Conservation (phyloP, 35 echinoderm and acorn worm genomes). For the Ptychodera flava region DNA sequence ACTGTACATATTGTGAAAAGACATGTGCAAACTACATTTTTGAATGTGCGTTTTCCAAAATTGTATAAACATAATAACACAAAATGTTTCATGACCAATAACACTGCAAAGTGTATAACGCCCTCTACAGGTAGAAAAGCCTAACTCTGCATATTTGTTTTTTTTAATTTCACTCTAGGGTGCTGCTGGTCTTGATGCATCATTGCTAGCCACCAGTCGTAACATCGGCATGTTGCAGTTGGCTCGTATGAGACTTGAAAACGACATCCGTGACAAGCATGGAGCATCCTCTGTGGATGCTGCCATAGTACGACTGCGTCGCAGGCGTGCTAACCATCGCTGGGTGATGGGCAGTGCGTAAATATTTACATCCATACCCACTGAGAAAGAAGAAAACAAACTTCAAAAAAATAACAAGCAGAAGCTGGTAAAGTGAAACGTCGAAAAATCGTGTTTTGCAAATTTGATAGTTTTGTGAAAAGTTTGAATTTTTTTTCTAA, state of each 20-base stretch:
- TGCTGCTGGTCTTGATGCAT: slow-evolving; percentile 83
- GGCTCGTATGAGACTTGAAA: slow-evolving; percentile 65
- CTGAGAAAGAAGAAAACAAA: neutral
- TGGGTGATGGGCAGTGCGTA: slow-evolving; percentile 98
- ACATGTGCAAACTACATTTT: too few relatives aligned
- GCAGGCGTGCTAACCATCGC: slow-evolving; percentile 91
- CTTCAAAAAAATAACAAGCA: neutral
- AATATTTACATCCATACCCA: neutral
- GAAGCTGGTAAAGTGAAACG: neutral
- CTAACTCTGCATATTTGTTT: too few relatives aligned
- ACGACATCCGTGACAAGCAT: slow-evolving; percentile 85
- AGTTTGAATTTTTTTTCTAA: too few relatives aligned
- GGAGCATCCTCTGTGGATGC: slow-evolving; percentile 84
- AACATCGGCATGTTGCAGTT: slow-evolving; percentile 83
- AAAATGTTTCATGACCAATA: too few relatives aligned
- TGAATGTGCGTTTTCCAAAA: too few relatives aligned
- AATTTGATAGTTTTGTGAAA: too few relatives aligned
- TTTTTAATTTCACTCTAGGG: slow-evolving; percentile 43
- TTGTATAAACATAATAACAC: too few relatives aligned
- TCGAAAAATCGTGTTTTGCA: neutral
- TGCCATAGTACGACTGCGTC: slow-evolving; percentile 77
- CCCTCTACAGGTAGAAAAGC: too few relatives aligned
- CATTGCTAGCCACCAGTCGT: slow-evolving; percentile 78
- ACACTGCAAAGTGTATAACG: too few relatives aligned
- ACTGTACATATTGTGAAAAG: too few relatives aligned